phyloP scores from a whole-genome alignment of 2,888 invertebrate genomes.

The Cephus rjabovi region DNA sequence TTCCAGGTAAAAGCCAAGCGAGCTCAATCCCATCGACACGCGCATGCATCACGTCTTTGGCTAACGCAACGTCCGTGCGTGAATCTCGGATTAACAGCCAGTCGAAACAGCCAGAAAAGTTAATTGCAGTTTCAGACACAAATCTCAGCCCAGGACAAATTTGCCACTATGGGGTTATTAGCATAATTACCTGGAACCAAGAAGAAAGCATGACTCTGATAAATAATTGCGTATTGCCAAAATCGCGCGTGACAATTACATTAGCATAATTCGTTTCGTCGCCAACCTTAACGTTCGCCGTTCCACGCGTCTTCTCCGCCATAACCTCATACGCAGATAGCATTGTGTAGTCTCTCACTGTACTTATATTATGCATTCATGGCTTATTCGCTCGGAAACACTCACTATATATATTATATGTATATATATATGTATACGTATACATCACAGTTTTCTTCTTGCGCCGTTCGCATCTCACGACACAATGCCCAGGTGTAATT shows the following conservation, averaged over 20 bases:
- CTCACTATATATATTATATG: slow-evolving; percentile 10
- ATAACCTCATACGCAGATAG: neutral
- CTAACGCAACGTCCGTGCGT: neutral
- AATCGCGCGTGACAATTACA: slow-evolving; percentile 23
- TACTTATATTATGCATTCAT: slow-evolving; percentile 11
- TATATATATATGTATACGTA: neutral
- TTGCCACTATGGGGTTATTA: slow-evolving; percentile 4
- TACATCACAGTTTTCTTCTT: slow-evolving; percentile 1
- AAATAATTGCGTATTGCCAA: slow-evolving; percentile 22
- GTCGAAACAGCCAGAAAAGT: neutral
- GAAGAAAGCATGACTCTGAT: slow-evolving; percentile 1
- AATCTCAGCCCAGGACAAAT: neutral
- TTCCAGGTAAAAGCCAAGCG: neutral
- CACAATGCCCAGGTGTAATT: slow-evolving; percentile 24
- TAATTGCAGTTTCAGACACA: neutral
- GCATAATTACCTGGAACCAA: slow-evolving; percentile 10
- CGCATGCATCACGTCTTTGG: neutral
- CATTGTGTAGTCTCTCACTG: neutral
- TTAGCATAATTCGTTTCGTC: slow-evolving; percentile 20
- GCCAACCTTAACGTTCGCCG: neutral
- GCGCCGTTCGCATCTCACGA: neutral
- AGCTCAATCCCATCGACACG: neutral
- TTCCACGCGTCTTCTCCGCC: neutral
- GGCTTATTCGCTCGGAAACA: neutral
- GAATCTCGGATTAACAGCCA: neutral